Evolutionary conservation across 2,113 vertebrate species (phyloP).

Genomic region (Spermophilus dauricus): DNA sequence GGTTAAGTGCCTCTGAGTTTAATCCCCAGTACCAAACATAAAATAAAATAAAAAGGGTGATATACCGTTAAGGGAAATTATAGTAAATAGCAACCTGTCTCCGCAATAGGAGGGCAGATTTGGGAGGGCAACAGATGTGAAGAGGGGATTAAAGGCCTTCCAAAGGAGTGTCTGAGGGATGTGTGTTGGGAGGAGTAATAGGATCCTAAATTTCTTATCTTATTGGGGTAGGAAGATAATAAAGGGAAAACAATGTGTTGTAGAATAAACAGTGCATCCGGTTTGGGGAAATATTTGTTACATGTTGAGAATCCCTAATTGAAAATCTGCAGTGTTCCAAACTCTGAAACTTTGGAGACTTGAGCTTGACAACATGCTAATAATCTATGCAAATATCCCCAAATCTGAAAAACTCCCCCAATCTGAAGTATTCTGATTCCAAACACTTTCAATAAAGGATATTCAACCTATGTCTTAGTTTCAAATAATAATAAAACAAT

Average conservation of each 20-base stretch:
- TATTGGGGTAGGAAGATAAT: neutral
- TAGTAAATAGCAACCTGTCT: neutral
- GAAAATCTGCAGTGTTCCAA: neutral
- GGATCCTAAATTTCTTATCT: neutral
- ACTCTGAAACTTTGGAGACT: neutral
- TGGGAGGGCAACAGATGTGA: neutral
- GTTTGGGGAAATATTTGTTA: neutral
- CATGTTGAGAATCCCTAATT: neutral
- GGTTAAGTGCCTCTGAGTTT: too few species aligned
- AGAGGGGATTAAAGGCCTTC: neutral
- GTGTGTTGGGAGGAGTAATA: neutral
- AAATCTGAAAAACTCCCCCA: neutral
- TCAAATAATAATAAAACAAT: conserved; percentile 36
- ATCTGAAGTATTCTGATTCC: neutral
- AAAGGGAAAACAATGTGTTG: neutral
- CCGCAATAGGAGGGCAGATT: neutral
- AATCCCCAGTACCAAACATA: too few species aligned
- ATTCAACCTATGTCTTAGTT: neutral
- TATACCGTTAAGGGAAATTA: neutral
- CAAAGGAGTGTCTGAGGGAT: neutral
- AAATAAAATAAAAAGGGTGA: too few species aligned
- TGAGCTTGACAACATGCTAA: too few species aligned
- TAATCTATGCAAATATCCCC: neutral
- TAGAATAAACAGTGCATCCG: neutral
- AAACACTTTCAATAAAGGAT: neutral